phyloP scores from a whole-genome alignment of 2,113 vertebrate genomes.

The Stigmatopora argus region DNA sequence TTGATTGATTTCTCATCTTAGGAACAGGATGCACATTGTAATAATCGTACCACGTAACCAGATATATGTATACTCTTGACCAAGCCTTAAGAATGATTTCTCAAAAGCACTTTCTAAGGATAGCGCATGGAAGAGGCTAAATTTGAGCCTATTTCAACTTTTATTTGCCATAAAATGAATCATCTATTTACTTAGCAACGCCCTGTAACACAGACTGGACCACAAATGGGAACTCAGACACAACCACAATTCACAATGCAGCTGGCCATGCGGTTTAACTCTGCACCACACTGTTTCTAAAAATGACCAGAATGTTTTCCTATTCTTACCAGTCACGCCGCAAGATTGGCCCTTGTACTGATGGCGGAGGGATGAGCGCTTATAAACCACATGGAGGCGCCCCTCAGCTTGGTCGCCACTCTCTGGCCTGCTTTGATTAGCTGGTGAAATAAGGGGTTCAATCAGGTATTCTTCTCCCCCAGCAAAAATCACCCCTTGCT shows the following conservation, averaged over 20 bases:
- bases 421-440: slow-evolving; percentile 69
- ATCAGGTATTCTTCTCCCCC: slow-evolving; percentile 96
- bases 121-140: background rate
- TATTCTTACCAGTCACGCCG: slow-evolving; percentile 84
- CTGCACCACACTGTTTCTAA: slow-evolving; percentile 15
- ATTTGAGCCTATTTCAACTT: background rate
- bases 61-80: background rate
- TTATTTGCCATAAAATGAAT: slow-evolving; percentile 13
- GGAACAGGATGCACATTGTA: background rate
- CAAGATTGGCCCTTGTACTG: slow-evolving; percentile 94
- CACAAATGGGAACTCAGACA: slow-evolving; percentile 31
- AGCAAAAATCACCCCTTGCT: slow-evolving; percentile 94
- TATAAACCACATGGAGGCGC: slow-evolving; percentile 94
- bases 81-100: background rate
- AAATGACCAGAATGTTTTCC: slow-evolving; percentile 22
- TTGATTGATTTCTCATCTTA: slow-evolving; percentile 92
- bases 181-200: slow-evolving; percentile 37
- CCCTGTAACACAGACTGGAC: slow-evolving; percentile 32
- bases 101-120: background rate
- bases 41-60: background rate
- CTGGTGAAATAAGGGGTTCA: slow-evolving; percentile 80
- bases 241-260: slow-evolving; percentile 32
- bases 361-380: slow-evolving; percentile 89
- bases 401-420: slow-evolving; percentile 71
- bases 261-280: slow-evolving; percentile 20